Base-by-base conservation (phyloP, 2,888 invertebrate species). In the Tachina lurida region DNA sequence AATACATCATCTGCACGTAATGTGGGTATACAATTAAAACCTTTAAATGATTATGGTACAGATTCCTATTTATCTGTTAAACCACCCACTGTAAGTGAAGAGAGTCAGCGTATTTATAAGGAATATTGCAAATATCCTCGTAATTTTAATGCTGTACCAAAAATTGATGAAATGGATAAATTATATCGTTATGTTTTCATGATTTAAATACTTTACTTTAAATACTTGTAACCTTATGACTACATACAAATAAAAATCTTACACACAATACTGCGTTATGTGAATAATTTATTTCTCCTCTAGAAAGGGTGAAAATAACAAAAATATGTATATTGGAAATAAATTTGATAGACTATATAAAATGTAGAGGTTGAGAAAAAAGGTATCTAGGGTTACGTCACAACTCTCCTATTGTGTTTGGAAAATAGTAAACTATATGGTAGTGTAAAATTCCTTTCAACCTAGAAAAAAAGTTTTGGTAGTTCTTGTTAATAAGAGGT, bases 1-100 rank as follows among this genome's bases (percentile, higher is more conserved):
- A 45, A 17, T 5, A 39, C 17, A 43, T 7, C 41, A 47, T 56
- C 54, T 89, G 47, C 91, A 90, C 65, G 87, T 89, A 63, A 89
- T 90, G 88, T 88, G 90, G 89, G 91, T 2, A 89, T 92, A 45
- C 89, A 89, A 5, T 84, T 93, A 17, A 89, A 90, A 10, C 90
- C 92, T 3, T 70, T 92, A 3, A 89, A 89, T 81, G 89, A 92
- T 71, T 92, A 91, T 81, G 90, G 91, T 3, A 89, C 88, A 0
- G 91, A 92, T 87, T 90, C 91, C 0, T 91, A 90, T 88, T 88
- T 92, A n/a, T 90, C 90, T 22, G 89, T 92, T 5, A 83, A 75
- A 43, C 90, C 91, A 3, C 93, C 93, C 10, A 89, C 87, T 3
- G 92, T 93, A 13, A 88, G 89, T n/a, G 89, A 87, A 10, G 87